These are phyloP conservation scores for Schlechtendalia chinensis DNA, from an alignment of 1,140 invertebrate genomes.

Conservation along the genomic window DNA sequence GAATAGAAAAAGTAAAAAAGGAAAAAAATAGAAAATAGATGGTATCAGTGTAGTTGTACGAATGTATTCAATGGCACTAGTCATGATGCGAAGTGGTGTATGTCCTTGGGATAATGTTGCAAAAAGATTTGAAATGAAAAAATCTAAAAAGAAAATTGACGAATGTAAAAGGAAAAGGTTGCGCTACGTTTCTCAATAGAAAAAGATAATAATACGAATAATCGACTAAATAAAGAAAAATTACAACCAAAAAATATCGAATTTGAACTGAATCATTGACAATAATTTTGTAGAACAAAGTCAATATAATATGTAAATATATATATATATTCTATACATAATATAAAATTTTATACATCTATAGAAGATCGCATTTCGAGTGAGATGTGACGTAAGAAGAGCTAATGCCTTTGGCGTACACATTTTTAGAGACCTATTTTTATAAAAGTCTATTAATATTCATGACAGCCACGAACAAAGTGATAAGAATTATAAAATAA, in stretches of 20 bases:
- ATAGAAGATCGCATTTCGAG: too few relatives aligned
- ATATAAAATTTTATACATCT: too few relatives aligned
- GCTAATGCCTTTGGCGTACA: too few relatives aligned
- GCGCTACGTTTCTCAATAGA: too few relatives aligned
- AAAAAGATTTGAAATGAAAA: conserved; percentile 22
- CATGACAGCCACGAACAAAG: too few relatives aligned
- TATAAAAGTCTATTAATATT: too few relatives aligned
- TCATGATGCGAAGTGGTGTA: neutral
- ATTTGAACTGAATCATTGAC: neutral
- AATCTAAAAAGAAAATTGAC: conserved; percentile 24
- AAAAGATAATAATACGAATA: neutral
- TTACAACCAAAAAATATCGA: neutral
- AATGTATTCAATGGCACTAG: conserved; percentile 9
- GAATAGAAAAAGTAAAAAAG: neutral
- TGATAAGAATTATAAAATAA: too few relatives aligned
- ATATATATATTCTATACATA: too few relatives aligned
- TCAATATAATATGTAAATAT: neutral
- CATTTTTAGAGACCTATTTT: too few relatives aligned
- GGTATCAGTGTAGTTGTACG: neutral
- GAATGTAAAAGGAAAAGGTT: conserved; percentile 7
- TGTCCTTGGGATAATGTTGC: neutral
- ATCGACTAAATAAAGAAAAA: conserved; percentile 5
- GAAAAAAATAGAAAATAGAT: conserved; percentile 19
- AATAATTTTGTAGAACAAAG: neutral
- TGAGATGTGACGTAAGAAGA: too few relatives aligned